Percentiles rank a stretch among this genome's conserved stretches.
These are phyloP conservation scores for Dorcus parallelipipedus DNA, from an alignment of 2,888 invertebrate genomes.

Conservation along the genomic window DNA sequence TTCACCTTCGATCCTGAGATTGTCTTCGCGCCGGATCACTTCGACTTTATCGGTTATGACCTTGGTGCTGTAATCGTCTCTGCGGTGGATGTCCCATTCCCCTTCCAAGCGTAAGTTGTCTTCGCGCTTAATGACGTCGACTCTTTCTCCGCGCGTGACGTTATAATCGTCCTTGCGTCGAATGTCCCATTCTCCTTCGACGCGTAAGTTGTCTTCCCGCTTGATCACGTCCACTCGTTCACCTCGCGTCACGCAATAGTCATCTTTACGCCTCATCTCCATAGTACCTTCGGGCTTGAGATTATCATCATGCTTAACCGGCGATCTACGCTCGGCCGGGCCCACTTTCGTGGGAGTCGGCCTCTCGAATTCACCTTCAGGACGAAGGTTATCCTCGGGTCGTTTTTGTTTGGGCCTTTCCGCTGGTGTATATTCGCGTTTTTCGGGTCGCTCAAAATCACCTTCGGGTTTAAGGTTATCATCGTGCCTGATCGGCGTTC, in stretches of 20 bases:
- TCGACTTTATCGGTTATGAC: slow-evolving; percentile 54
- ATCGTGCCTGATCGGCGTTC: slow-evolving; percentile 47
- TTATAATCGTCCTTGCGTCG: slow-evolving; percentile 18
- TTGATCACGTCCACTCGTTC: slow-evolving; percentile 55
- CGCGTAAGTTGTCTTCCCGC: slow-evolving; percentile 55
- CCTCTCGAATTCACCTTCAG: slow-evolving; percentile 48
- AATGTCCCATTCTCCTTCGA: slow-evolving; percentile 56
- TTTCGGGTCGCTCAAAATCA: slow-evolving; percentile 52
- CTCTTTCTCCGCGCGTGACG: slow-evolving; percentile 51
- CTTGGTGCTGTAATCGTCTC: slow-evolving; percentile 19
- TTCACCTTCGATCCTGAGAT: slow-evolving; percentile 55
- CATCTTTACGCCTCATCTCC: slow-evolving; percentile 26
- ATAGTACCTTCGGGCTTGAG: slow-evolving; percentile 55
- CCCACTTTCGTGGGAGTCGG: slow-evolving; percentile 45
- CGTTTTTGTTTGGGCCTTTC: slow-evolving; percentile 47
- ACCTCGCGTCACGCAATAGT: slow-evolving; percentile 29
- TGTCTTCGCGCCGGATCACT: slow-evolving; percentile 55
- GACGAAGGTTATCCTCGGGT: slow-evolving; percentile 37
- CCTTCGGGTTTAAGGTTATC: slow-evolving; percentile 54
- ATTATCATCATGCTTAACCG: slow-evolving; percentile 50
- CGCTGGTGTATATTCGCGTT: slow-evolving; percentile 50
- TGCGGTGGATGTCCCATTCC: slow-evolving; percentile 41
- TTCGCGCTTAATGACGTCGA: slow-evolving; percentile 53
- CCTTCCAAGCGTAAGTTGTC: slow-evolving; percentile 56
- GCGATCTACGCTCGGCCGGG: slow-evolving; percentile 60